A percentile compares a stretch with the other conserved stretches of the same genome.
Evolutionary conservation across 2,888 invertebrate genomes (phyloP).

Genomic region (Noctua janthina): DNA sequence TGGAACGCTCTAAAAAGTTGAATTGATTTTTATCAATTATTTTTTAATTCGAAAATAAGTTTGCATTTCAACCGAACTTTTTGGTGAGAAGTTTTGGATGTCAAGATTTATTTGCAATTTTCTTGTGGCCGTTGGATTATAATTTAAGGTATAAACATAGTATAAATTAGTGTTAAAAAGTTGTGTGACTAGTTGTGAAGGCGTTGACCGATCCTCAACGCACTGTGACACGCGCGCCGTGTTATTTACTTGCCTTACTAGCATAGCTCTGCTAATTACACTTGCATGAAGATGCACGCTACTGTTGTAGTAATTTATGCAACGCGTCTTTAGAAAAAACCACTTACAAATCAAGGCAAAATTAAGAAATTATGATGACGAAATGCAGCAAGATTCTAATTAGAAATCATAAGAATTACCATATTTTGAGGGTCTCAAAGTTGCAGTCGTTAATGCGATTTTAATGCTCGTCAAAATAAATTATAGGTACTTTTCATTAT

Average conservation of each 20-base stretch:
- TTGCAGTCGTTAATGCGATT: neutral
- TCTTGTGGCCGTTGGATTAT: slow-evolving; percentile 28
- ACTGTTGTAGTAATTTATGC: slow-evolving; percentile 26
- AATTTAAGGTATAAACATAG: slow-evolving; percentile 54
- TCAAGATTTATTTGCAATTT: slow-evolving; percentile 16
- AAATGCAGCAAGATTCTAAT: slow-evolving; percentile 27
- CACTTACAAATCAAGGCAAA: slow-evolving; percentile 17
- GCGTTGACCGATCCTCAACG: slow-evolving; percentile 76
- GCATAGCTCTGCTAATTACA: slow-evolving; percentile 58
- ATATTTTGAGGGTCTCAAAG: neutral
- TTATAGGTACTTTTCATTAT: neutral
- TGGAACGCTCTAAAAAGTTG: slow-evolving; percentile 15
- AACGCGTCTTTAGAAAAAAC: neutral
- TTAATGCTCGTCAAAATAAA: neutral
- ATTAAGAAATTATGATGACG: slow-evolving; percentile 1
- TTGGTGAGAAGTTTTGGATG: slow-evolving; percentile 41
- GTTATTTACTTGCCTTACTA: slow-evolving; percentile 66
- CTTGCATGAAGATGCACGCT: slow-evolving; percentile 54
- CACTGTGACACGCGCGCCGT: slow-evolving; percentile 62
- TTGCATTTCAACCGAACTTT: slow-evolving; percentile 42
- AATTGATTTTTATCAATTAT: neutral
- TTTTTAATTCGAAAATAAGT: slow-evolving; percentile 20
- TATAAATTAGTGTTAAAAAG: slow-evolving; percentile 54
- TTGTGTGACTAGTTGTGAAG: slow-evolving; percentile 72
- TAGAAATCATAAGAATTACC: slow-evolving; percentile 10